A percentile compares a stretch with the other conserved stretches of the same genome.
These are phyloP conservation scores for Spicauda simplicius DNA, from an alignment of 2,888 invertebrate species.

Conservation along the genomic window DNA sequence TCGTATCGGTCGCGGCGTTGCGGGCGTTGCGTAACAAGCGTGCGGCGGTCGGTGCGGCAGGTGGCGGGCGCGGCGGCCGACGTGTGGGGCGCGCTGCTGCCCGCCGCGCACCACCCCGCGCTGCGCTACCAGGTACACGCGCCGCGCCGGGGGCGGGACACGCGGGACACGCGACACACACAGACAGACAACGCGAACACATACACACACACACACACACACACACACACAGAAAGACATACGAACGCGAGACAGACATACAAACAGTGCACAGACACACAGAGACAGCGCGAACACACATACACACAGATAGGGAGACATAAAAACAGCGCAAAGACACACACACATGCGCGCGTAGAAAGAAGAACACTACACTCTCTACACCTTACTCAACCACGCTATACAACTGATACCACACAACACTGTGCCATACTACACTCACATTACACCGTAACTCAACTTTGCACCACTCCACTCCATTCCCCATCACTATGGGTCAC, in stretches of 20 bases:
- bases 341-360: no score
- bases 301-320: no score
- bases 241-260: no score
- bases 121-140: constrained; percentile 69
- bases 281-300: no score
- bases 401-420: not conserved
- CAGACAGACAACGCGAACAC: no score
- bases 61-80: constrained; percentile 59
- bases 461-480: not conserved
- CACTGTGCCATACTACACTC: not conserved
- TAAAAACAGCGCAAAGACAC: no score
- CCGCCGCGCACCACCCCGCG: constrained; percentile 56
- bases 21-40: not conserved
- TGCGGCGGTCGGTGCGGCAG: constrained; percentile 44
- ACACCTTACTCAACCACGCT: not conserved
- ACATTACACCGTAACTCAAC: not conserved
- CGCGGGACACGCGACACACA: no score
- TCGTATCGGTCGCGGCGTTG: not conserved
- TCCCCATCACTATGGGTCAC: not conserved
- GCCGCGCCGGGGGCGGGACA: no score
- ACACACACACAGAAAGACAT: no score
- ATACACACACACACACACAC: no score
- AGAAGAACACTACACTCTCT: constrained; percentile 2
- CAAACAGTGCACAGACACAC: no score
- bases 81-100: constrained; percentile 72